A percentile compares a stretch with the other conserved stretches of the same genome.
Conservation (phyloP, 1,140 invertebrate genomes). For the Dysdera silvatica region DNA sequence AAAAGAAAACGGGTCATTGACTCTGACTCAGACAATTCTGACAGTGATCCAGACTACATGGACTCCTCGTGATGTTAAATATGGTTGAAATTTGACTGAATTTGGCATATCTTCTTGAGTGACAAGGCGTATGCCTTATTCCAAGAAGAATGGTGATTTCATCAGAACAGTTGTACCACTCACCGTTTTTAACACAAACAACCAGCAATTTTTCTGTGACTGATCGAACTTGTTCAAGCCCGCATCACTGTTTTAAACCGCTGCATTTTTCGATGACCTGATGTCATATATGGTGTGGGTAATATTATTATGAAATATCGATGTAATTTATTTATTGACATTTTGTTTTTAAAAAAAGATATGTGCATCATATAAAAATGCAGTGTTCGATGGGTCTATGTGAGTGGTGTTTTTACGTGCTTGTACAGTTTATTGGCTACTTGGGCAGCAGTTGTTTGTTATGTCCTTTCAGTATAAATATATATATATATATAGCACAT, state of each 20-base stretch:
- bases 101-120: not conserved
- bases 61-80: not conserved
- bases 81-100: not conserved
- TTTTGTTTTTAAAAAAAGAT: slow-evolving; percentile 11
- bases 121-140: not conserved
- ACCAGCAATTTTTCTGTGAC: not conserved
- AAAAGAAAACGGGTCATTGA: slow-evolving; percentile 50
- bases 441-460: slow-evolving; percentile 11
- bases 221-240: too few species aligned
- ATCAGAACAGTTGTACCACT: not conserved
- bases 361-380: slow-evolving; percentile 14
- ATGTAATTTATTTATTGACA: slow-evolving; percentile 15
- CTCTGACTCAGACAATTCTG: slow-evolving; percentile 56
- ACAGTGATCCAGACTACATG: slow-evolving; percentile 59
- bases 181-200: not conserved
- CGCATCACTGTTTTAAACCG: too few species aligned
- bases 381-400: not conserved
- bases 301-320: slow-evolving; percentile 10
- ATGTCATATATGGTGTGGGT: slow-evolving; percentile 10
- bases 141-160: not conserved
- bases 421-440: slow-evolving; percentile 9
- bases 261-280: too few species aligned
- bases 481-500: too few species aligned
- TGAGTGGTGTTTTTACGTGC: slow-evolving; percentile 5
- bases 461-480: too few species aligned